Evolutionary conservation across 2,797 vertebrate species (phyloP), one percentile per base, ranked within the genome.

Genomic region (Characodon lateralis): DNA sequence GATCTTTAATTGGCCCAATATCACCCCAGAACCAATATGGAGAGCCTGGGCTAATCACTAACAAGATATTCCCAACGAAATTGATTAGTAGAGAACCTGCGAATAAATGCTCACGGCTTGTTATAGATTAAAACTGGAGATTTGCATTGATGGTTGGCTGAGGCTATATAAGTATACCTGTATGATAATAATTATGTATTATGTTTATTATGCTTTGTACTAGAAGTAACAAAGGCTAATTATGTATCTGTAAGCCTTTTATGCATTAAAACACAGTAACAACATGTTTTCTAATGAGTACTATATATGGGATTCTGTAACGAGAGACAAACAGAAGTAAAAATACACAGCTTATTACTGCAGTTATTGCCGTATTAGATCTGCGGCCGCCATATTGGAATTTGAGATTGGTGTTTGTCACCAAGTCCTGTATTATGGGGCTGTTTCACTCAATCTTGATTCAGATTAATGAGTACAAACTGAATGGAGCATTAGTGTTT

Each of bases 1-100:
- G 89, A 92, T 92, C 81, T 85, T 81, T 89, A 91, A 93, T 89
- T 89, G 91, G 86, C 77, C 82, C 72, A 71, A 88, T 88, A 89
- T 87, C 80, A 78, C 81, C 87, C 61, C 46, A 70, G 83, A 84
- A 70, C 81, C 78, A 76, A 71, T 65, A 79, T 56, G 50, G 82
- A 88, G 76, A 82, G 75, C 46, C 74, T n/a, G 79, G 85, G 89
- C 89, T 91, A 90, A 89, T 90, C 80, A 90, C 88, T 85, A 89
- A 89, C 86, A 79, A 88, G 91, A 80, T 76, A 82, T 75, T 79
- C 81, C 78, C 71, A 69, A 80, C 73, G 72, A 76, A 83, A 82
- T 83, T 84, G 83, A 91, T 88, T 77, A 78, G 80, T 74, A 1
- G 14, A 51, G 77, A 86, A 82, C 71, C 51, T 56, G 75, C 63